Base-by-base conservation (phyloP, 2,113 vertebrate genomes). In the Myotis davidii region DNA sequence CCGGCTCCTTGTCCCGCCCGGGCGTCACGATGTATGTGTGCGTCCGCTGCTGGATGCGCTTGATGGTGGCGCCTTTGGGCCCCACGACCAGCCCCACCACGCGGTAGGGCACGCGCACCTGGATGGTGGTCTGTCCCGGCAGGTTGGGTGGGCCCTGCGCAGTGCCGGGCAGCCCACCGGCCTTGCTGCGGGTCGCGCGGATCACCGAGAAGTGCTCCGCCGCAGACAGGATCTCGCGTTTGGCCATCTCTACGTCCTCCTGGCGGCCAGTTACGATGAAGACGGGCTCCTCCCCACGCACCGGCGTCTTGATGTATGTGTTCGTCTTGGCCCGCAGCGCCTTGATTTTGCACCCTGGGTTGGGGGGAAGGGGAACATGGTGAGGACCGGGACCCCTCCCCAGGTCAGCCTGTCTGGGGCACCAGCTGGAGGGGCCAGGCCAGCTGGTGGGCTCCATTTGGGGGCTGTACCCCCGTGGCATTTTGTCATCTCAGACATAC, bases 1-100 rank as follows among this genome's bases (percentile, higher is more conserved):
- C 99, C 0, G 99, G 99, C 97, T 99, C 99, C 96, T 99, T 99
- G 98, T 99, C 99, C 4, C 99, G 98, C 88, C 99, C 99, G 0
- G 99, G 99, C 0, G 99, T 99, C 85, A 99, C 99, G 3, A 99
- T 99, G 98, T 99, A 99, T 0, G 99, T 99, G 98, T 99, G 99
- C 0, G 99, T 99, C 98, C 99, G 99, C 97, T 99, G 99, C 98
- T 99, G 99, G 97, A 99, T 99, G 84, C 99, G 98, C 97, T 99
- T 99, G 98, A 99, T 99, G n/a, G 99, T 99, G 94, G 99, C 99
- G 2, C 99, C 99, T 95, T 99, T 99, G 64, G 99, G 99, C 3
- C 99, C 99, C 82, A 99, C 99, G 37, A 99, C 99, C 94, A 99
- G 98, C 50, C 99, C 99, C 20, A 99, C 99, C 37, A 99, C 99